Conservation (phyloP, 2,888 invertebrate genomes). For the Brenthis hecate region DNA sequence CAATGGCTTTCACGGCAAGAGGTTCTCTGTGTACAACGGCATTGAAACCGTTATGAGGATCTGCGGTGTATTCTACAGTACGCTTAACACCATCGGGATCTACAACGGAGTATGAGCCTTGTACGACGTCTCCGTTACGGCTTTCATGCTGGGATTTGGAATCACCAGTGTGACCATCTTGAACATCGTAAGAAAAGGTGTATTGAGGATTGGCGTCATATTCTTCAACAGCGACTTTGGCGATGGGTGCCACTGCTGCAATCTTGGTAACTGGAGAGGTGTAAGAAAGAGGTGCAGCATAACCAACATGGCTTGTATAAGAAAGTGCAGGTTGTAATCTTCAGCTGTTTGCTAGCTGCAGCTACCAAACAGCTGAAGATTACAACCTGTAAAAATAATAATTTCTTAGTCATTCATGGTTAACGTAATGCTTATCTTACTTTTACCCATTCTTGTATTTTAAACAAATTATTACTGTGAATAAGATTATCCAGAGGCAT, state of each 20-base stretch:
- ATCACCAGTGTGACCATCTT: conserved; percentile 78
- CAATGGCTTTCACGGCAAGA: conserved; percentile 55
- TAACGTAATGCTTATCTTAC: too few species aligned
- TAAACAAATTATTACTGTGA: too few species aligned
- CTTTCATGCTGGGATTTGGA: conserved; percentile 73
- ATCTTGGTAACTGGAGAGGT: conserved; percentile 51
- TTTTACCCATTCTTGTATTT: too few species aligned
- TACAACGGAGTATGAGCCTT: conserved; percentile 79
- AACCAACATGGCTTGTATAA: conserved; percentile 43
- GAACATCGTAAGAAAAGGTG: conserved; percentile 81
- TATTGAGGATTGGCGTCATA: conserved; percentile 71
- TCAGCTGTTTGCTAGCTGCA: conserved; percentile 61
- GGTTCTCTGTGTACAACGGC: conserved; percentile 79
- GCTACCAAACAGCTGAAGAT: conserved; percentile 66
- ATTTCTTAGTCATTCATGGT: too few species aligned
- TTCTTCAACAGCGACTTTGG: conserved; percentile 67
- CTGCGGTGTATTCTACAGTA: conserved; percentile 78
- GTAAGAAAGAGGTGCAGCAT: conserved; percentile 68
- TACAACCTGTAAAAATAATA: conserved; percentile 59
- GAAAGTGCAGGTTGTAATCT: conserved; percentile 41
- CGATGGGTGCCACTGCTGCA: conserved; percentile 49
- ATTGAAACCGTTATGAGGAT: conserved; percentile 79
- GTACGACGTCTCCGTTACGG: conserved; percentile 72
- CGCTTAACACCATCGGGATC: conserved; percentile 82
- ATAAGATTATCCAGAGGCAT: too few species aligned